Conservation (phyloP, 1,140 invertebrate species). For the Heliconius nattereri region DNA sequence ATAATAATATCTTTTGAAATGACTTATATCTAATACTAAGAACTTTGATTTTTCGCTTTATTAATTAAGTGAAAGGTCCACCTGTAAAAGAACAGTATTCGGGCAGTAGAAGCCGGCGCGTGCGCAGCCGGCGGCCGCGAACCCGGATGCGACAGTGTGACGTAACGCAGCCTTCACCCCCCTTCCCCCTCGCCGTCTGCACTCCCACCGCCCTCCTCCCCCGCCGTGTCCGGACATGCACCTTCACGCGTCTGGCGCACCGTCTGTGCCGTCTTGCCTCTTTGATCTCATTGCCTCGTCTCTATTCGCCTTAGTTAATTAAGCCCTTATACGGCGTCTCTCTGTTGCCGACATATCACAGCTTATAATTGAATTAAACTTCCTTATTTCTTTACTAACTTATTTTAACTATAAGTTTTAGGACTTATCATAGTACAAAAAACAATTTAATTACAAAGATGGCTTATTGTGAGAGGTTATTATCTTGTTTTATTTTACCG, state of each 20-base stretch:
- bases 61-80: constrained; percentile 37
- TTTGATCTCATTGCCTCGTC: constrained; percentile 48
- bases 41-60: neutral
- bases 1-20: neutral
- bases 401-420: neutral
- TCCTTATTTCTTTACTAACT: constrained; percentile 20
- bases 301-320: constrained; percentile 55
- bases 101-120: constrained; percentile 49
- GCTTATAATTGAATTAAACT: constrained; percentile 27
- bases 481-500: constrained; percentile 12
- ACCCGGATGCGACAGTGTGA: constrained; percentile 74
- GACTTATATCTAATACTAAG: neutral
- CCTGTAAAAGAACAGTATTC: constrained; percentile 26
- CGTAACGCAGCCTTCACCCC: constrained; percentile 68
- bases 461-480: neutral
- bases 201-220: constrained; percentile 39
- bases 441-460: neutral
- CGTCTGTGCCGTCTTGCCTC: constrained; percentile 57
- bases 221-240: constrained; percentile 42
- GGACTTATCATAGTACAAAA: neutral
- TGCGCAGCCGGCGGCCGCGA: constrained; percentile 70
- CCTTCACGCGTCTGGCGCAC: constrained; percentile 61
- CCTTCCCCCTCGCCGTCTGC: constrained; percentile 43
- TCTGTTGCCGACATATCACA: constrained; percentile 28
- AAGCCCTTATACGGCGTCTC: constrained; percentile 50